phyloP scores from a whole-genome alignment of 1,140 invertebrate species.

The Microplitis demolitor region DNA sequence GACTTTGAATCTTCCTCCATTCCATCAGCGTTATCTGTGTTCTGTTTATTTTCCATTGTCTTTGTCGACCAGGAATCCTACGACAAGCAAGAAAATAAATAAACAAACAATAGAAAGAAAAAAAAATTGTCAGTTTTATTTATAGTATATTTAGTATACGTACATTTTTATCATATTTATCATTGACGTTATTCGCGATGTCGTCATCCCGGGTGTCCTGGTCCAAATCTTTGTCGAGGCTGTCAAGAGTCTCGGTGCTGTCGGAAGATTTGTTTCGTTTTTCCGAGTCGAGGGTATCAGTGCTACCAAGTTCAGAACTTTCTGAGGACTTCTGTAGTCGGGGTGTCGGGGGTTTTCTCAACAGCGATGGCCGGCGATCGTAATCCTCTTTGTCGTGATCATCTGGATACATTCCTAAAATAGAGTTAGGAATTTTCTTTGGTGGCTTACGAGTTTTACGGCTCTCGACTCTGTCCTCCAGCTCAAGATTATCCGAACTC shows the following conservation, averaged over 20 bases:
- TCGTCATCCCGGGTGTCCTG: conserved; percentile 50
- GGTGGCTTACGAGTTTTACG: conserved; percentile 38
- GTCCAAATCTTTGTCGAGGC: conserved; percentile 55
- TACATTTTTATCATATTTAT: conserved; percentile 51
- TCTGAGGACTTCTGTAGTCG: conserved; percentile 57
- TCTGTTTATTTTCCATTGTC: conserved; percentile 35
- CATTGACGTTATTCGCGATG: conserved; percentile 37
- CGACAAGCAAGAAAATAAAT: conserved; percentile 18
- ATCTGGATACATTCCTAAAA: conserved; percentile 37
- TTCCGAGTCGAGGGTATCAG: conserved; percentile 56
- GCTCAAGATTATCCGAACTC: conserved; percentile 53
- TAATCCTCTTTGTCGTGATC: conserved; percentile 24
- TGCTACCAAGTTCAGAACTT: conserved; percentile 57
- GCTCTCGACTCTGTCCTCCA: conserved; percentile 46
- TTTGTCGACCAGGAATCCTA: conserved; percentile 50
- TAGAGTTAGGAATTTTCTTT: conserved; percentile 47
- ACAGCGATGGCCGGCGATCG: conserved; percentile 29
- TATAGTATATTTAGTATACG: conserved; percentile 24
- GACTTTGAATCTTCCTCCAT: conserved; percentile 44
- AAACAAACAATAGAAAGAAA: background rate
- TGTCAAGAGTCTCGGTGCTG: conserved; percentile 57
- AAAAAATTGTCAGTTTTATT: background rate
- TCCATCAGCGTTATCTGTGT: conserved; percentile 41
- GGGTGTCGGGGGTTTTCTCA: conserved; percentile 26
- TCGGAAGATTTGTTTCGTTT: conserved; percentile 54